These are phyloP conservation scores for Platyura marginata DNA, from an alignment of 1,140 invertebrate species.

Conservation along the genomic window DNA sequence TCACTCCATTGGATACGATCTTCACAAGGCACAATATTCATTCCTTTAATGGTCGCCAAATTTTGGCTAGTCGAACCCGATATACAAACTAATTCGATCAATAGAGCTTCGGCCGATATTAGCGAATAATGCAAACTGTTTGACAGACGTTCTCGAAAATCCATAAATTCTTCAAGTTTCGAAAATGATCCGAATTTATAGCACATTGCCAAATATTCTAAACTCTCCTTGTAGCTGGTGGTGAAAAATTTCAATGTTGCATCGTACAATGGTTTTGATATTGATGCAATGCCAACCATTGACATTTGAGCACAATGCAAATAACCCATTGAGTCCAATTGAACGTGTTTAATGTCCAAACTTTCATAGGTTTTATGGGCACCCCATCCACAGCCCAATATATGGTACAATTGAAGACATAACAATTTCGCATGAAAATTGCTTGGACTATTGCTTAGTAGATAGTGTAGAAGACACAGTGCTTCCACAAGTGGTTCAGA, in stretches of 20 bases:
- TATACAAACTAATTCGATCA: conserved; percentile 47
- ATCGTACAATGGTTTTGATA: conserved; percentile 42
- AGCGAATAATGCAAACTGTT: conserved; percentile 66
- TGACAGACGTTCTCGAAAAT: conserved; percentile 61
- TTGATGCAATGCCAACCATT: conserved; percentile 43
- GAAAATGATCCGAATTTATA: conserved; percentile 89
- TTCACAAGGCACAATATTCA: conserved; percentile 28
- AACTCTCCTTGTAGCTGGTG: conserved; percentile 71
- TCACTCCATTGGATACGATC: conserved; percentile 28
- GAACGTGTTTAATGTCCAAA: conserved; percentile 86
- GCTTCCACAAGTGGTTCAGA: conserved; percentile 40
- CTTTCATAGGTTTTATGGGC: conserved; percentile 44
- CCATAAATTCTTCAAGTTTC: conserved; percentile 79
- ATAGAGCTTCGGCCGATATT: conserved; percentile 56
- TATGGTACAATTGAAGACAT: conserved; percentile 50
- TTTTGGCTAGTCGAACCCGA: conserved; percentile 18
- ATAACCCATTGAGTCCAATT: conserved; percentile 80
- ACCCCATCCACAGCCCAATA: conserved; percentile 46
- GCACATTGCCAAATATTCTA: conserved; percentile 77
- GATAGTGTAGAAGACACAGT: conserved; percentile 45
- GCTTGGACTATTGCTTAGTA: conserved; percentile 47
- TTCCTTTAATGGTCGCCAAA: conserved; percentile 14
- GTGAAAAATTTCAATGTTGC: conserved; percentile 69
- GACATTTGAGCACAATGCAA: conserved; percentile 55
- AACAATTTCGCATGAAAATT: conserved; percentile 64